A percentile compares a stretch with the other conserved stretches of the same genome.
Evolutionary conservation across 2,888 invertebrate species (phyloP).

Genomic region (Hypselothyrea guttata): DNA sequence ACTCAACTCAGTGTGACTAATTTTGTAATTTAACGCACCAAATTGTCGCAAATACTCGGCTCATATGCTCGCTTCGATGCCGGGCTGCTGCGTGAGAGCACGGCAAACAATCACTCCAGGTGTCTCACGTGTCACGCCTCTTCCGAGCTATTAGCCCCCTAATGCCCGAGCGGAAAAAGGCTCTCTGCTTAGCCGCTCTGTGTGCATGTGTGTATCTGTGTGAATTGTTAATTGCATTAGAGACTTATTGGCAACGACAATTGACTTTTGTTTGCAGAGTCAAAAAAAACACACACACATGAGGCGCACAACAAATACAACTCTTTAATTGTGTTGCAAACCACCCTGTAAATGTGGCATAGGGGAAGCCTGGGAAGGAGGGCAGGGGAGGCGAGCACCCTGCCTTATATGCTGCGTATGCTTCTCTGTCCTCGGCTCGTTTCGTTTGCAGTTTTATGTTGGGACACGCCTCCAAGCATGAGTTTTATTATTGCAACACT

Average conservation of each 20-base stretch:
- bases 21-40: conserved; percentile 82
- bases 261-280: conserved; percentile 63
- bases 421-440: conserved; percentile 33
- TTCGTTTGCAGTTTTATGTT: conserved; percentile 75
- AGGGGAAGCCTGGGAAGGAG: conserved; percentile 10
- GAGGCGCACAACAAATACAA: conserved; percentile 8
- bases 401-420: conserved; percentile 12
- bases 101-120: conserved; percentile 80
- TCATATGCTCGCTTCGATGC: conserved; percentile 17
- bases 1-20: conserved; percentile 71
- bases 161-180: conserved; percentile 32
- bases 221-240: conserved; percentile 75
- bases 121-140: conserved; percentile 81
- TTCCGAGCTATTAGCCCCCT: conserved; percentile 73
- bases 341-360: conserved; percentile 38
- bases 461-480: conserved; percentile 79
- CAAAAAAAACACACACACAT: too few species aligned
- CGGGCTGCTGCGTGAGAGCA: conserved; percentile 13
- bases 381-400: conserved; percentile 6
- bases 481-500: conserved; percentile 76
- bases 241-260: conserved; percentile 71
- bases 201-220: conserved; percentile 36
- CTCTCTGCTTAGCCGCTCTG: conserved; percentile 9
- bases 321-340: conserved; percentile 53
- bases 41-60: conserved; percentile 78